Evolutionary conservation across 2,113 vertebrate genomes (phyloP).

Genomic region (Cairina moschata): DNA sequence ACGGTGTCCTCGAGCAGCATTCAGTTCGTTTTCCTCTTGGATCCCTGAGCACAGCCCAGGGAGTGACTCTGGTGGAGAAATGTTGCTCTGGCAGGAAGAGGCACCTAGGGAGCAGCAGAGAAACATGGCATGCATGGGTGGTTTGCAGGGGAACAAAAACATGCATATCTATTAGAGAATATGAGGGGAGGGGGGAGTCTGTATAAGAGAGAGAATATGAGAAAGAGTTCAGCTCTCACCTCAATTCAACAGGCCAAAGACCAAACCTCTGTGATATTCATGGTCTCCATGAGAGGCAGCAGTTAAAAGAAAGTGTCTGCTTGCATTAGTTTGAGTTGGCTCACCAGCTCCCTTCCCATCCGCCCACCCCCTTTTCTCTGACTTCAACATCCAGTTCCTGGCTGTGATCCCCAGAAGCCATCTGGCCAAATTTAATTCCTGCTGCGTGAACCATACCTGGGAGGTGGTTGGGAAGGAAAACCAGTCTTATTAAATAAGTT

Average conservation of each 20-base stretch:
- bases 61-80: background rate
- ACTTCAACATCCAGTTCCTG: background rate
- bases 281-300: background rate
- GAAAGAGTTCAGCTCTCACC: background rate
- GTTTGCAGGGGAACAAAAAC: background rate
- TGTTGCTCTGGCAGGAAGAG: background rate
- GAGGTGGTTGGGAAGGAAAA: background rate
- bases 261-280: background rate
- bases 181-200: background rate
- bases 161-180: background rate
- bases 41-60: background rate
- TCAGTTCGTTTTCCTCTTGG: background rate
- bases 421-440: background rate
- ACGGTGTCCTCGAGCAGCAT: background rate
- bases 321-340: background rate
- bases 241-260: background rate
- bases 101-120: background rate
- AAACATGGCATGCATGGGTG: background rate
- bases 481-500: background rate
- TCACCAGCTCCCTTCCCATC: background rate
- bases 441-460: conserved; percentile 3
- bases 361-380: background rate
- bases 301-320: background rate
- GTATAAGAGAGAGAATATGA: background rate
- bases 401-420: background rate